These are phyloP conservation scores for Phthorimaea operculella DNA, from an alignment of 1,140 invertebrate genomes.

Conservation along the genomic window DNA sequence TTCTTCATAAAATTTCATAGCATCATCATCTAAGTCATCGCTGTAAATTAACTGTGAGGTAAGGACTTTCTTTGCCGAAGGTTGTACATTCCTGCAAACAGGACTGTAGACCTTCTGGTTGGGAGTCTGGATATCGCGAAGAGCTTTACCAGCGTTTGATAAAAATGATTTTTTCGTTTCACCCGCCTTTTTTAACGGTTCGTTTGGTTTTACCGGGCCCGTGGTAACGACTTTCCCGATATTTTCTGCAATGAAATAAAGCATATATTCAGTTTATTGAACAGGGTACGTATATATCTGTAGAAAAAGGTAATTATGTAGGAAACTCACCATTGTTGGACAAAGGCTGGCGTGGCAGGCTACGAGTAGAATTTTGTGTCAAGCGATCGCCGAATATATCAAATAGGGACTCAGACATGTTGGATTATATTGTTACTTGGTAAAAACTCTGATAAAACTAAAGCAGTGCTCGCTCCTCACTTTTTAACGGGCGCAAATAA, in stretches of 20 bases:
- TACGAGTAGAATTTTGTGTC: conserved; percentile 36
- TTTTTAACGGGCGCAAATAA: no score
- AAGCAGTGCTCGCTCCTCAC: no score
- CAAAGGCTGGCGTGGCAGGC: conserved; percentile 46
- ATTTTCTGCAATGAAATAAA: conserved; percentile 37
- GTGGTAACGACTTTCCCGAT: conserved; percentile 44
- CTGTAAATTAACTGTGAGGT: conserved; percentile 35
- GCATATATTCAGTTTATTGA: background rate
- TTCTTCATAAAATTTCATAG: conserved; percentile 25
- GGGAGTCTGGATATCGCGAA: conserved; percentile 38
- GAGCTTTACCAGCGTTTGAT: conserved; percentile 45
- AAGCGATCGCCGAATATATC: conserved; percentile 57
- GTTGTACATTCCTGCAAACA: conserved; percentile 35
- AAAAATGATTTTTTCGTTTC: conserved; percentile 53
- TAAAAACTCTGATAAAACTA: no score
- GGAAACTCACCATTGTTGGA: conserved; percentile 45
- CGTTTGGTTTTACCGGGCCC: conserved; percentile 45
- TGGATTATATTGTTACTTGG: background rate
- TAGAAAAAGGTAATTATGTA: conserved; percentile 4
- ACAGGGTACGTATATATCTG: background rate
- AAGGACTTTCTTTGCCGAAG: conserved; percentile 7
- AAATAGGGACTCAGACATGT: conserved; percentile 56
- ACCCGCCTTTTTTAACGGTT: conserved; percentile 31
- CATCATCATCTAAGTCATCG: conserved; percentile 27
- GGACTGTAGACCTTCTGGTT: conserved; percentile 37